A percentile compares a stretch with the other conserved stretches of the same genome.
These are phyloP conservation scores for Pristionchus pacificus DNA, from an alignment of 1,140 invertebrate genomes.

Conservation along the genomic window DNA sequence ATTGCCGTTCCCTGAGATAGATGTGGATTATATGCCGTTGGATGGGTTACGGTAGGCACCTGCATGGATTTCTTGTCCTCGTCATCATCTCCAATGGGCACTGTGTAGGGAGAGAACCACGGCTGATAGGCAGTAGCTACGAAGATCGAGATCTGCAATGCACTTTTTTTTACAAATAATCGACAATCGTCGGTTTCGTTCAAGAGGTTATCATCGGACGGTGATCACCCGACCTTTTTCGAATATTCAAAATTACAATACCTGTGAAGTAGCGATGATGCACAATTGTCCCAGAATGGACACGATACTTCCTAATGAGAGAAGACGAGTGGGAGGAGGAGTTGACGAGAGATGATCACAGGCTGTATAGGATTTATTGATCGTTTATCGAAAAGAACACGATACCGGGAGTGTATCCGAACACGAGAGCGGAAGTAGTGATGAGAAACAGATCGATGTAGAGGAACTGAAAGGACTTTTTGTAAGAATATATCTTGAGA, in stretches of 20 bases:
- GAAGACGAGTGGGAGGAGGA: conserved; percentile 48
- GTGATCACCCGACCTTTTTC: too few species aligned
- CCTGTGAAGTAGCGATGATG: conserved; percentile 45
- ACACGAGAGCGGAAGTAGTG: conserved; percentile 64
- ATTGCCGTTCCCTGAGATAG: conserved; percentile 62
- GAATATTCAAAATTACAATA: conserved; percentile 27
- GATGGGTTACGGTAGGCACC: conserved; percentile 7
- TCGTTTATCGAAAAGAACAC: too few species aligned
- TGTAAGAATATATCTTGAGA: neutral
- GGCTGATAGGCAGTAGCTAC: conserved; percentile 42
- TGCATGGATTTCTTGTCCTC: conserved; percentile 51
- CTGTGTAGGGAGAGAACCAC: conserved; percentile 54
- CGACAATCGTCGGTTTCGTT: neutral
- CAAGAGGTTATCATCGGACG: too few species aligned
- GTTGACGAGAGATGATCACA: conserved; percentile 42
- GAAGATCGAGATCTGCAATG: conserved; percentile 49
- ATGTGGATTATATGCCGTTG: neutral
- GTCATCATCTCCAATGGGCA: conserved; percentile 41
- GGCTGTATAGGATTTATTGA: too few species aligned
- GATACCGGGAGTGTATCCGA: conserved; percentile 55
- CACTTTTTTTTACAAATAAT: neutral
- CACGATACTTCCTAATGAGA: conserved; percentile 49
- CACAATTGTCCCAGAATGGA: conserved; percentile 53
- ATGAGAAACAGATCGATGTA: conserved; percentile 69
- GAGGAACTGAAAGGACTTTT: conserved; percentile 63